Evolutionary conservation across 2,113 vertebrate genomes (phyloP), one percentile per base, ranked within the genome.

Genomic region (Prunella fulvescens): DNA sequence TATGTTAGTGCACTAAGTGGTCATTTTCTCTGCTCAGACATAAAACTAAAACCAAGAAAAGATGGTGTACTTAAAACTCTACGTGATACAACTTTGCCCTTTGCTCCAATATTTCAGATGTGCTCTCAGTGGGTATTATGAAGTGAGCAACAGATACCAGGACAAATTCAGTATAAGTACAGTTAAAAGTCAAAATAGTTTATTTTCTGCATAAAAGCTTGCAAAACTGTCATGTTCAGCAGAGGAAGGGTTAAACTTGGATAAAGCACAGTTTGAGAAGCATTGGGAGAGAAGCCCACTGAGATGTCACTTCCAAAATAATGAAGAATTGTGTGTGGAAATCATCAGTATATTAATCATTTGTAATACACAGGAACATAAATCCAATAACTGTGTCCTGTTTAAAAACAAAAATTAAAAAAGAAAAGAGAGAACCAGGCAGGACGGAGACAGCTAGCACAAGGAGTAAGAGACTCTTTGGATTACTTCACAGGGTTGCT

Each of bases 291-390:
- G 67, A 37, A 16, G n/a, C 53, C n/a, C 45, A 44, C 65, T 54
- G 71, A 94, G 62, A 56, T 67, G 16, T 72, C 20, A 15, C 45
- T 90, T 80, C 53, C 53, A 80, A 86, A 82, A 65, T 82, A 64
- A 64, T n/a, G 47, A 78, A 62, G 47, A 66, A 50, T 35, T 23
- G 24, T 31, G 44, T 93, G 28, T 86, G 53, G 76, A 93, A 92
- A 60, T 80, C 24, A 72, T 51, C 57, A 67, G 44, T 72, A n/a
- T 12, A 12, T 86, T 64, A 60, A 51, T 90, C 8, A 60, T 57
- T 60, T 76, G 33, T 56, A 42, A 35, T 72, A 69, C 18, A 51
- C 58, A 80, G 51, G 37, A 77, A 51, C 12, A 4, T 50, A 56
- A 90, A 57, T 60, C 11, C 9, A 72, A 19, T 13, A n/a, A 71